These are phyloP conservation scores for Tinea pellionella DNA, from an alignment of 2,888 invertebrate genomes.

Conservation along the genomic window DNA sequence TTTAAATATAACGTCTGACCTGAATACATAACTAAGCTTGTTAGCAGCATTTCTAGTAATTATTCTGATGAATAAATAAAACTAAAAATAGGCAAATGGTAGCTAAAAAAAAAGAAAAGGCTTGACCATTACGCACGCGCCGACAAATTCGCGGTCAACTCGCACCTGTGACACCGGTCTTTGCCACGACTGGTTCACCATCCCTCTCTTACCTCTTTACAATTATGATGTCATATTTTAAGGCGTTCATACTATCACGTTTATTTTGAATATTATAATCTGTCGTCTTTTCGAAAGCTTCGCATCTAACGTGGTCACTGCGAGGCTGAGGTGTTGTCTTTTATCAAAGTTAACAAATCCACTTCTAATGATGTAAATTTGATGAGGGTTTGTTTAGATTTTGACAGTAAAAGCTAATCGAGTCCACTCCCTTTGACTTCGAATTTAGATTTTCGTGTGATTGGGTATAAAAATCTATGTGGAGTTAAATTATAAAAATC, in stretches of 20 bases:
- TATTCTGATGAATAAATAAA: not conserved
- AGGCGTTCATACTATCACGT: not conserved
- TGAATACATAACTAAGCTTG: not conserved
- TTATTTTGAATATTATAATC: no score
- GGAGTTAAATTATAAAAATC: no score
- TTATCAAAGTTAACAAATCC: no score
- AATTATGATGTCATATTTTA: not conserved
- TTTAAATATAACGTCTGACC: not conserved
- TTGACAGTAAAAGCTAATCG: no score
- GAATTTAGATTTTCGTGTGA: no score
- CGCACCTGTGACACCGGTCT: not conserved
- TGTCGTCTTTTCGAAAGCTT: no score
- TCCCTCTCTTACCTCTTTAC: not conserved
- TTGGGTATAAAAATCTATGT: no score
- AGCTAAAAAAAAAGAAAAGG: not conserved
- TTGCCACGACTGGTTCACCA: not conserved
- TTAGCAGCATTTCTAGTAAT: not conserved
- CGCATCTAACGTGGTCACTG: no score
- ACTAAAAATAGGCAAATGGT: not conserved
- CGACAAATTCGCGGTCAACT: not conserved
- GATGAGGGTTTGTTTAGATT: no score
- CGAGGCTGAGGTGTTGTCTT: no score
- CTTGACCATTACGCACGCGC: not conserved
- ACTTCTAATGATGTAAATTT: no score
- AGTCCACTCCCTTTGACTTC: no score